Evolutionary conservation across 1,140 invertebrate species (phyloP), one percentile per base, ranked within the genome.

Genomic region (Drosophila biarmipes): DNA sequence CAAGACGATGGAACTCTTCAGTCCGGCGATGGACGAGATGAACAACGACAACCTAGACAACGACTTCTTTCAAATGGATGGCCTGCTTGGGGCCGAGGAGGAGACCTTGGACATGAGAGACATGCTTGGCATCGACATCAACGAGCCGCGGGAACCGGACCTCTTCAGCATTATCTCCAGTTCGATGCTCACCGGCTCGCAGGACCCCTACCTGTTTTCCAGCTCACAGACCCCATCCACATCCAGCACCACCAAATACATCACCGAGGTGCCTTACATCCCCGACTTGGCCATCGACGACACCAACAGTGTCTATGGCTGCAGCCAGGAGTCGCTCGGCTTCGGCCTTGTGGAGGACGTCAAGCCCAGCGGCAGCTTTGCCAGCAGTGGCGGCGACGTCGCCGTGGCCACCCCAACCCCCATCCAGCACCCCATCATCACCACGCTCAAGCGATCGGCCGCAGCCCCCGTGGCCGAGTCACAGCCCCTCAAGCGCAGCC

Each of bases 1-100:
- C 52, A 81, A 90, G 78, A 68, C 82, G 64, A 81, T 75, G 75
- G 69, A 80, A 71, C 68, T 57, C 67, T 69, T 62, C 64, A 82
- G 55, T 69, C 59, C 57, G 62, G 54, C 51, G 21, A 69, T 58
- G 57, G 76, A 74, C 62, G 71, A 64, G 76, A 62, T 80, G 54
- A 75, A 80, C 68, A 61, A 67, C 62, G 71, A 84, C 68, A 67
- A 52, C 57, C 29, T 58, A 55, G 27, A 76, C 58, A 59, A 67
- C 58, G 12, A 46, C 45, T 37, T 35, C 42, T 34, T 51, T 71
- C 46, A 57, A 27, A 67, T 84, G 49, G 45, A 68, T 51, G 59
- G 45, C 38, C 14, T 48, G 53, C 58, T 35, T 19, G 19, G 69
- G 43, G 34, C 43, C n/a, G 82, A 71, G 46, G 81, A 86, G 68